Evolutionary conservation across 2,888 invertebrate species (phyloP), one percentile per base, ranked within the genome.

Genomic region (Altica lythri): DNA sequence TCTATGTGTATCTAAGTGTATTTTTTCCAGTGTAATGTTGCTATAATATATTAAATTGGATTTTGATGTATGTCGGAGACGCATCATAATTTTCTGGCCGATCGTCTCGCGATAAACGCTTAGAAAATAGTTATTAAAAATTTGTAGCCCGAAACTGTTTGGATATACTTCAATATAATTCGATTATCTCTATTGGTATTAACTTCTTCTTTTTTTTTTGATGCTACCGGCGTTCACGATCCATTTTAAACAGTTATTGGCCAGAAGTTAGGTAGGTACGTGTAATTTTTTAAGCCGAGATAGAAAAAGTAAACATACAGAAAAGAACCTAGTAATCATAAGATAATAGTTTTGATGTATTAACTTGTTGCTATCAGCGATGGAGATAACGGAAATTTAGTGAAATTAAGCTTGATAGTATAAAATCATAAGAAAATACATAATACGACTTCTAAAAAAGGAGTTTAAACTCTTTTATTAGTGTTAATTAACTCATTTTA

Each of bases 191-290:
- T 29, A 49, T 40, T 40, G 49, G 40, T 49, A 32, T 49, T 40
- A 40, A 32, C 40, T 22, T 48, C n/a, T n/a, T n/a, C n/a, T 40
- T 34, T 45, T 46, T 46, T 48, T 29, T 40, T 9, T n/a, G 17
- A 16, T n/a, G 49, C 49, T 49, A 49, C 49, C 49, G 49, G 49
- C 49, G 22, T 29, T 40, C 49, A 49, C 49, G 49, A 49, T 30
- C 40, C 32, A 40, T 18, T 19, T 37, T n/a, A 13, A 25, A 40
- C 40, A 40, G 40, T 40, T 40, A 40, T 25, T 40, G 25, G 40
- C 40, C 22, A 25, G 22, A 13, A 40, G 40, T 38, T 38, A 38
- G 38, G 19, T 38, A 38, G 38, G 19, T 38, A 22, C 13, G 38
- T 38, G 38, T 38, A 18, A 38, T 19, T 38, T 38, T 38, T 17